Base-by-base conservation (phyloP, 2,888 invertebrate species). In the Caenorhabditis sp. region DNA sequence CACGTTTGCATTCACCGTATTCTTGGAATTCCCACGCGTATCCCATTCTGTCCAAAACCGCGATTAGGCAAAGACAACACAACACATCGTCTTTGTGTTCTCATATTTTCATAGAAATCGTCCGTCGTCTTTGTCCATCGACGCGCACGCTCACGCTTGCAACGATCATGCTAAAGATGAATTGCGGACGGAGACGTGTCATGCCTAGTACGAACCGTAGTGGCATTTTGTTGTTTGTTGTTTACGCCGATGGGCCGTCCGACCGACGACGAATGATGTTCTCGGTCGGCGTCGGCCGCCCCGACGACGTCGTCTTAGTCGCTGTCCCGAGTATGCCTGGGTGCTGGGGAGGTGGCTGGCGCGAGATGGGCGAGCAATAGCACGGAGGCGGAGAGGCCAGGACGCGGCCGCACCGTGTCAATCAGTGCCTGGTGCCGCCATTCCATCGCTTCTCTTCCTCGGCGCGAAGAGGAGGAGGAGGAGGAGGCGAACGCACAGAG, bases 401-500 rank as follows among this genome's bases (percentile, higher is more conserved):
- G 77, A 68, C 64, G 61, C 69, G 68, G 62, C 77, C 62, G 28
- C 65, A 32, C 61, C 51, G 79, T 79, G 79, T 67, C 79, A 79
- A 71, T 65, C 70, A 53, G 79, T 79, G 79, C 79, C 79, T 71
- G 79, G 78, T 60, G 78, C 78, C 76, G 65, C 61, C 67, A 53
- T 76, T 68, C 76, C 68, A 44, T 68, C 55, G 53, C 68, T 68
- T 69, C 69, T 68, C 47, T 62, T 55, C 37, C 58, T 64, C 51
- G 74, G 58, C 60, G 74, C 67, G 65, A 32, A 18, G n/a, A n/a
- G n/a, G n/a, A n/a, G n/a, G n/a, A n/a, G n/a, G n/a, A n/a, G n/a
- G n/a, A n/a, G 5, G 55, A 65, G 22, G 58, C 72, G 64, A 69
- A 69, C 69, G 68, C 69, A 32, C 60, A 64, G 67, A 62, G 69